These are phyloP conservation scores for Fragum sueziense DNA, from an alignment of 2,888 invertebrate species.

Conservation along the genomic window DNA sequence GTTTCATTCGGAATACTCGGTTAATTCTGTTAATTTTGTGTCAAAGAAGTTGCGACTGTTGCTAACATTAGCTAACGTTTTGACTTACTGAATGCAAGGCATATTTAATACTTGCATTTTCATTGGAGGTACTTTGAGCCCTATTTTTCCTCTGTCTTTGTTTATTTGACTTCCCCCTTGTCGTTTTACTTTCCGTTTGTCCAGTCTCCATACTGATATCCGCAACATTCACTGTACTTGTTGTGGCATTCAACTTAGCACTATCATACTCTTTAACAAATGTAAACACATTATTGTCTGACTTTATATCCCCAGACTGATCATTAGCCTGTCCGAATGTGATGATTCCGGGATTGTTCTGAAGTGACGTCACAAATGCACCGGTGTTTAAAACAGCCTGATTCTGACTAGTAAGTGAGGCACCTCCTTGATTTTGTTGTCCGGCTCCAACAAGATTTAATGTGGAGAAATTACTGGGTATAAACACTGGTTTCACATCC, in stretches of 20 bases:
- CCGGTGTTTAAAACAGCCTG: not conserved
- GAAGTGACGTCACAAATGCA: constrained; percentile 12
- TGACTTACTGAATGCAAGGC: too few species aligned
- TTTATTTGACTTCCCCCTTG: not conserved
- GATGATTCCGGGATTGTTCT: constrained; percentile 1
- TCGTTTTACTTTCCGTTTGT: not conserved
- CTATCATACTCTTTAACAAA: not conserved
- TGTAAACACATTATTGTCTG: constrained; percentile 18
- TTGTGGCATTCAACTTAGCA: not conserved
- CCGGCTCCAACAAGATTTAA: not conserved
- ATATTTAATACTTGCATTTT: constrained; percentile 3
- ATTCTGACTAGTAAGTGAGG: not conserved
- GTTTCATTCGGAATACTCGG: too few species aligned
- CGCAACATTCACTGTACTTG: not conserved
- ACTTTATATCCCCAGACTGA: not conserved
- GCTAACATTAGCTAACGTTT: too few species aligned
- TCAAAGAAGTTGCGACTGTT: too few species aligned
- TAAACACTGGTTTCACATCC: constrained; percentile 13
- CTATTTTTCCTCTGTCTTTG: constrained; percentile 6
- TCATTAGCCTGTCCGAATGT: not conserved
- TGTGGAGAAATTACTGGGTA: not conserved
- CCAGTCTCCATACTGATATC: not conserved
- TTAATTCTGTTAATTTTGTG: too few species aligned
- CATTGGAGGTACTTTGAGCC: not conserved
- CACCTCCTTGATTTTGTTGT: not conserved